Evolutionary conservation across 2,113 vertebrate species (phyloP), one percentile per base, ranked within the genome.

Genomic region (Hydrochoerus hydrochaeris): DNA sequence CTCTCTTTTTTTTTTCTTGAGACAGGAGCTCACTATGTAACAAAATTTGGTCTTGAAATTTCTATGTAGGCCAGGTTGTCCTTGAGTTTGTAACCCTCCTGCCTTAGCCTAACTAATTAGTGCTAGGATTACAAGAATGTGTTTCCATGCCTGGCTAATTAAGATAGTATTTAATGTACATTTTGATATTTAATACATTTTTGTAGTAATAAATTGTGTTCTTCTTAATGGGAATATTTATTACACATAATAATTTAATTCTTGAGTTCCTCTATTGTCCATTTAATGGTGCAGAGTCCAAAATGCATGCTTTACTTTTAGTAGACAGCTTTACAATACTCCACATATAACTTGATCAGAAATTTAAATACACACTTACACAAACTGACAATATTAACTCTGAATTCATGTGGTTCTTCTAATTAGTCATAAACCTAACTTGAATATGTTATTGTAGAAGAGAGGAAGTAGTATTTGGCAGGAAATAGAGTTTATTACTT

Each of bases 381-480:
- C 41, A 73, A 94, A 93, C 83, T 94, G 84, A 80, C 41, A 93
- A 71, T 91, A 96, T 94, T 97, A 98, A 92, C 90, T 94, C 57
- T 35, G 65, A 85, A 85, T 69, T 67, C 44, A 95, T 95, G 62
- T 81, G 69, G 7, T 26, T 97, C 93, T 89, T 90, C 80, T 95
- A 95, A 94, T 96, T 92, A 95, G 75, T 96, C 4, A 3, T 82
- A 91, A 96, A 87, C 24, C 84, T 92, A 44, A 85, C n/a, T 85
- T 85, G 62, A 87, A 90, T 82, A 92, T 85, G 58, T 57, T 71
- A 84, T 19, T 93, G 14, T 81, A 88, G n/a, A 88, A 88, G 78
- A 95, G 92, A 93, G 26, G 14, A 96, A 71, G 3, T 83, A 49
- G 26, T 65, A 95, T n/a, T 87, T 95, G 41, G 35, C 49, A 85